Evolutionary conservation across 2,797 vertebrate genomes (phyloP), one percentile per base, ranked within the genome.

Genomic region (Coregonus suidteri): DNA sequence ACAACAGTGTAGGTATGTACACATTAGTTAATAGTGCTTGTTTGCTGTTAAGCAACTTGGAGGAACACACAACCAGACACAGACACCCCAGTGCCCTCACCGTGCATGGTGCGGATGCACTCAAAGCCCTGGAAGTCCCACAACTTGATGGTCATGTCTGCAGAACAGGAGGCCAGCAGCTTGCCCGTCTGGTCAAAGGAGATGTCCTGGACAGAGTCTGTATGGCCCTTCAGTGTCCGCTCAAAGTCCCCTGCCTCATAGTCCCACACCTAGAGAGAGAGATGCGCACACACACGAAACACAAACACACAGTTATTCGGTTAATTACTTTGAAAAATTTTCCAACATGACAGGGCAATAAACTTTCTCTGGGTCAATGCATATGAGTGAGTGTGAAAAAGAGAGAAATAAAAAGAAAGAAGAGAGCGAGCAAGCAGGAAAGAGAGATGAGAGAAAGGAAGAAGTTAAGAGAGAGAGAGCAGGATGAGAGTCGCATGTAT

Each of bases 51-150:
- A 11, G 9, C 41, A 9, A 47, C 41, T 47, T 47, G 41, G 41
- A 47, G 41, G 9, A 47, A 47, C 41, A 47, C 41, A 47, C 2
- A 11, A 1, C 2, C 41, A 11, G 7, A 2, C 41, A 0, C 37
- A 6, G 6, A 6, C 37, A 1, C 0, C 41, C 41, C 9, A 47
- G 41, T 25, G 75, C 52, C 71, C 95, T 95, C 94, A 99, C 98
- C 98, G 80, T 99, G 98, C 98, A 99, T 99, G 92, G 98, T 99
- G 93, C 97, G 95, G 94, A 99, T 97, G 92, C 98, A 99, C 92
- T 99, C 98, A 85, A 99, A 99, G 85, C 97, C 97, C 92, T 99
- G 98, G 92, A 99, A 99, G 94, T 99, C 98, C 98, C 98, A 99
- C 89, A 99, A 96, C 92, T 99, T 99, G 94, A 99, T 98, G 92